Base-by-base conservation (phyloP, 2,113 vertebrate species). In the Siphamia tubifer region DNA sequence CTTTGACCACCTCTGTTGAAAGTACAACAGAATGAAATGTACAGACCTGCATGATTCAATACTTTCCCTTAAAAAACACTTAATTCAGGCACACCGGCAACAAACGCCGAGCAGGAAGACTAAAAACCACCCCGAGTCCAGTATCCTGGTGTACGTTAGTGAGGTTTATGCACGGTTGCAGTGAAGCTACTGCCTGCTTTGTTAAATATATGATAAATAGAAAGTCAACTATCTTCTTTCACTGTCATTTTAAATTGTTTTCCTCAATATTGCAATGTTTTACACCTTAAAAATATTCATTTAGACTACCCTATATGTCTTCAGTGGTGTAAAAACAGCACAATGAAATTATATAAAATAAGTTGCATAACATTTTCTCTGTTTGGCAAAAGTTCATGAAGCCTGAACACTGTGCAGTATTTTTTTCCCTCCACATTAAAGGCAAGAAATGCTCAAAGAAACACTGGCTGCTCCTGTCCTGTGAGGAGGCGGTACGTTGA, bases 401-500 rank as follows among this genome's bases (percentile, higher is more conserved):
- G 32, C 34, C 74, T 55, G 28, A 72, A 82, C 58, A 53, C 55
- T 82, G 17, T 45, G 30, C 31, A 80, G 31, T 40, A 39, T 17
- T n/a, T n/a, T n/a, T n/a, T n/a, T n/a, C n/a, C n/a, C n/a, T 63
- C 47, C 7, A 34, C 11, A n/a, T 56, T 36, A 15, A 27, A 45
- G 25, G 21, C 45, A 71, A 49, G 36, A 57, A 19, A 42, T 3
- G 45, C 6, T 86, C 92, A 99, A 61, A 98, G 92, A 81, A 94
- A 99, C 31, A 96, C 38, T 0, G 98, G 97, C 75, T 96, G 96
- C 67, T 99, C 98, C 77, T 98, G 96, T 76, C 98, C 98, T 0
- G 97, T 99, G 76, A 99, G 80, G 11, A 99, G 87, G 6, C 95
- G 94, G 84, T 98, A 99, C 0, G 98, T 99, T 15, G 98, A 95